Base-by-base conservation (phyloP, 2,888 invertebrate genomes). In the Hanleya hanleyi region DNA sequence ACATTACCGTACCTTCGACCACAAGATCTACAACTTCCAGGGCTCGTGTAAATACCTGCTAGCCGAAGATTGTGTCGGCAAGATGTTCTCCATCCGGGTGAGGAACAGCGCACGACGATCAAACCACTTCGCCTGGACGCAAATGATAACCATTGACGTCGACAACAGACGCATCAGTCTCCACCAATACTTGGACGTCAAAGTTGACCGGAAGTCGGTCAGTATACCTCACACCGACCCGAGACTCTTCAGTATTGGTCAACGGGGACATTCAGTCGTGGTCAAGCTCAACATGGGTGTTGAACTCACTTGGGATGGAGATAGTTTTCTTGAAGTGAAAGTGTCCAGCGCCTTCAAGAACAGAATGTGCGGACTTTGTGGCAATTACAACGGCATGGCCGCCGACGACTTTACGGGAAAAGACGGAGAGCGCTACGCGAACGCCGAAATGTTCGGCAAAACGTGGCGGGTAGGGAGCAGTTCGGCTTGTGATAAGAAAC, bases 1-100 rank as follows among this genome's bases (percentile, higher is more conserved):
- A 0, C 97, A 98, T 90, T 98, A 97, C 89, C 94, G 95, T 86
- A 97, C 97, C 4, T 98, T 97, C 90, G 98, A 98, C 87, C 97
- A 97, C 47, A 95, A 95, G 89, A 95, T 96, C 87, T 98, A 95
- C 91, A 96, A 96, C 88, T 98, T 98, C 88, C 88, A 88, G 83
- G 98, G 97, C 41, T 94, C 96, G 0, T 98, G 98, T 76, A 87
- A 86, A 80, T 98, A 98, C 90, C 94, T 96, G 82, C 91, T 98
- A 80, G 94, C 95, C 0, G 94, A 96, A 26, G 97, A 97, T 90
- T 97, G 97, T 87, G 91, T 91, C 35, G 83, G 82, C 32, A 87
- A 88, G 82, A 93, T 94, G 18, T 97, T 97, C 89, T 95, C 96
- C 7, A 95, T 98, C 77, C 93, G 96, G 74, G 96, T 97, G 72